phyloP scores from a whole-genome alignment of 2,888 invertebrate species.

The Homarus gammarus region DNA sequence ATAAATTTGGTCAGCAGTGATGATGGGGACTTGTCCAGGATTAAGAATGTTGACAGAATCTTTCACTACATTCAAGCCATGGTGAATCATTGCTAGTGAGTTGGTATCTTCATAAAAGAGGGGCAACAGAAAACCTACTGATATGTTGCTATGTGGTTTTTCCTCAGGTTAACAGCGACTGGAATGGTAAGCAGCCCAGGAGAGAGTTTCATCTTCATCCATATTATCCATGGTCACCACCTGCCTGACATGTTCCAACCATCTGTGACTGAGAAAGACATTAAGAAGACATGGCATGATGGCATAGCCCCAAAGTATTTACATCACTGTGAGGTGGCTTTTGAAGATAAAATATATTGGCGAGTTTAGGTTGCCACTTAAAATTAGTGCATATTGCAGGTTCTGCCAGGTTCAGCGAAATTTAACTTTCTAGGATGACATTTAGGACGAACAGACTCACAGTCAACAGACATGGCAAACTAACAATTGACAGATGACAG shows the following conservation, averaged over 20 bases:
- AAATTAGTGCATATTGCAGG: no score
- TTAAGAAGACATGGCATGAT: no score
- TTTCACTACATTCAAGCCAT: not conserved
- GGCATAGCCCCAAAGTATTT: no score
- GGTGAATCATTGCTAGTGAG: not conserved
- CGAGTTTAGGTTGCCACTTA: no score
- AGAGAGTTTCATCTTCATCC: not conserved
- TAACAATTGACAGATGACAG: no score
- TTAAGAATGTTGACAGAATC: slow-evolving; percentile 8
- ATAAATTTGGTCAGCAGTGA: slow-evolving; percentile 17
- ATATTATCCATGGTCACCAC: not conserved
- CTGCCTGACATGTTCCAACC: not conserved
- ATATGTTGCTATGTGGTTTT: not conserved
- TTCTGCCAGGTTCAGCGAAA: no score
- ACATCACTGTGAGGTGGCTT: no score
- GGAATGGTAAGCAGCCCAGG: slow-evolving; percentile 1
- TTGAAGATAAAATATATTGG: no score
- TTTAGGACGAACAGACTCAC: no score
- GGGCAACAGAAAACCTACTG: not conserved
- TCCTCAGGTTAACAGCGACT: not conserved
- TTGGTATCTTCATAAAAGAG: not conserved
- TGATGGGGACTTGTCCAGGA: slow-evolving; percentile 18
- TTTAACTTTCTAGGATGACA: no score
- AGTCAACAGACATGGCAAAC: no score
- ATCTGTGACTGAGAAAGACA: not conserved